These are phyloP conservation scores for Lethocerus indicus DNA, from an alignment of 1,140 invertebrate species.

Conservation along the genomic window DNA sequence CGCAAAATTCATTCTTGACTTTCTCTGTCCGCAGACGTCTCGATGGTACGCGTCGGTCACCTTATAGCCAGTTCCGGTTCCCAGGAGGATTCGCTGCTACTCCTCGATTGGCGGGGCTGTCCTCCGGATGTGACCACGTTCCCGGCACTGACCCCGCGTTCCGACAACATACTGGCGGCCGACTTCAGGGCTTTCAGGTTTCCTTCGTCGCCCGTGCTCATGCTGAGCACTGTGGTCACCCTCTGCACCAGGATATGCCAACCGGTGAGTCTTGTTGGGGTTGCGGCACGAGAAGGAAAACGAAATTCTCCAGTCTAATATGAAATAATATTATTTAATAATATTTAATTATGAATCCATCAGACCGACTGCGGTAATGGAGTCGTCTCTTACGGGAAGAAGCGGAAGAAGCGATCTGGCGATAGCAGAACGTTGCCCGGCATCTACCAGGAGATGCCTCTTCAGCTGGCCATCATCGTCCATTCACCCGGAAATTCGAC, in stretches of 20 bases:
- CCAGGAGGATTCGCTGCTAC: constrained; percentile 28
- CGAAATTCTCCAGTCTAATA: no score
- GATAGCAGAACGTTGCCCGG: neutral
- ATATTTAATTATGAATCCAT: neutral
- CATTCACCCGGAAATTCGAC: neutral
- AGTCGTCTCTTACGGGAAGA: constrained; percentile 22
- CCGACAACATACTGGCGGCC: constrained; percentile 27
- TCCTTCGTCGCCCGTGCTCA: constrained; percentile 43
- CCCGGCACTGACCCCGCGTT: constrained; percentile 26
- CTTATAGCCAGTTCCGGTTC: constrained; percentile 32
- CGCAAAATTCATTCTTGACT: no score
- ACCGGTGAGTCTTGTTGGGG: constrained; percentile 36
- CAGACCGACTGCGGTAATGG: constrained; percentile 23
- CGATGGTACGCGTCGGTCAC: constrained; percentile 33
- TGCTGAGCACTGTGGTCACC: constrained; percentile 46
- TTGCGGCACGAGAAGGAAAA: no score
- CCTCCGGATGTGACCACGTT: constrained; percentile 34
- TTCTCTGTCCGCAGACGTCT: constrained; percentile 25
- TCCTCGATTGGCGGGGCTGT: constrained; percentile 33
- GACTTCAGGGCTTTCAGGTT: constrained; percentile 48
- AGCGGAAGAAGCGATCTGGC: constrained; percentile 16
- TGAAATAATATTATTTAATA: neutral
- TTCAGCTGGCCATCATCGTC: constrained; percentile 27
- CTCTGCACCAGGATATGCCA: constrained; percentile 42
- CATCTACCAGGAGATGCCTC: constrained; percentile 21